phyloP scores from a whole-genome alignment of 2,113 vertebrate species.

The Penelope pileata region DNA sequence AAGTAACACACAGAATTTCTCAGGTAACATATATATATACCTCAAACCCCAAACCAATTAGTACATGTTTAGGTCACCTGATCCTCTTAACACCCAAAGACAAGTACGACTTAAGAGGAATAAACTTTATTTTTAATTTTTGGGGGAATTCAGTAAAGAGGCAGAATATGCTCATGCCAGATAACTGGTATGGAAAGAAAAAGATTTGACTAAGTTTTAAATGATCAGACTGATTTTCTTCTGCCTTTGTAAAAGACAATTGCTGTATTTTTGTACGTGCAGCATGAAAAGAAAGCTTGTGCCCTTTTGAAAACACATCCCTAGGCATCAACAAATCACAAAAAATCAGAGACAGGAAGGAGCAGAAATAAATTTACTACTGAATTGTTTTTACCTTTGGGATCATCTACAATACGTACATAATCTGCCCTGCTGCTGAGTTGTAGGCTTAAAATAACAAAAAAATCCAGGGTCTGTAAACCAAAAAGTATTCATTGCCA shows the following conservation, averaged over 20 bases:
- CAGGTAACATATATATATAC: not conserved
- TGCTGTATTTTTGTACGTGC: not conserved
- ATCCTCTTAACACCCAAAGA: not conserved
- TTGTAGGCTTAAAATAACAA: not conserved
- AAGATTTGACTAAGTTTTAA: not conserved
- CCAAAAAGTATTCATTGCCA: not conserved
- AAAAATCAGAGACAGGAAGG: not conserved
- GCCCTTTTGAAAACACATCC: not conserved
- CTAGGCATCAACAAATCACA: not conserved
- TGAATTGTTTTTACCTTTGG: not conserved
- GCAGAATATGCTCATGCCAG: not conserved
- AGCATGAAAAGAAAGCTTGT: not conserved
- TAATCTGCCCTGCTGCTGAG: not conserved
- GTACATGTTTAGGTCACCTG: not conserved
- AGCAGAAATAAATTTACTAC: not conserved
- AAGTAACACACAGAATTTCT: not conserved
- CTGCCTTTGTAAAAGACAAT: not conserved
- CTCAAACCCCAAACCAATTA: not conserved
- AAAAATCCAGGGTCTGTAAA: not conserved
- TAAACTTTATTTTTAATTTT: not conserved
- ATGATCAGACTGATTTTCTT: not conserved
- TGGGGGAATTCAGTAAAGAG: not conserved
- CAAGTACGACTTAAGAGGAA: not conserved
- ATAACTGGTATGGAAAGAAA: not conserved
- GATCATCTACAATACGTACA: not conserved